phyloP scores from a whole-genome alignment of 2,888 invertebrate species.

The Therioaphis trifolii region DNA sequence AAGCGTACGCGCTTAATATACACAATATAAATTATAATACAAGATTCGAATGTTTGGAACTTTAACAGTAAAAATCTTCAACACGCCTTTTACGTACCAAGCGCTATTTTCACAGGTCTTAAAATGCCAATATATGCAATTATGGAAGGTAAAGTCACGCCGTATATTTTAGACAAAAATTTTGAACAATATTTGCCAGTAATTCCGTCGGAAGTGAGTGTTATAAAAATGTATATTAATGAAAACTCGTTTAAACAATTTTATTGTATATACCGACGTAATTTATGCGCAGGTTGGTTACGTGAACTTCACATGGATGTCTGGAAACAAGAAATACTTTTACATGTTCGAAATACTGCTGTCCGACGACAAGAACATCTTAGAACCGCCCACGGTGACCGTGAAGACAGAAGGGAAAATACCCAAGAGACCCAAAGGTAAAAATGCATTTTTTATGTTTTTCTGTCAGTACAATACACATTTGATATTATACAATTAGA shows the following conservation, averaged over 20 bases:
- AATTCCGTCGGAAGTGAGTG: constrained; percentile 87
- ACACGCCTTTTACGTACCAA: no score
- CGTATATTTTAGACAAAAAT: constrained; percentile 88
- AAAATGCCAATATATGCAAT: constrained; percentile 92
- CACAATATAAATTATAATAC: no score
- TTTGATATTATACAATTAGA: no score
- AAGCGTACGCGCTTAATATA: no score
- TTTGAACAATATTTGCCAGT: constrained; percentile 89
- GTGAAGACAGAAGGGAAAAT: constrained; percentile 87
- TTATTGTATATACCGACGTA: background rate
- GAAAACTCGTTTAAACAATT: background rate
- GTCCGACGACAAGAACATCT: constrained; percentile 84
- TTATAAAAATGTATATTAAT: background rate
- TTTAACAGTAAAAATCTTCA: no score
- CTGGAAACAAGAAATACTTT: constrained; percentile 82
- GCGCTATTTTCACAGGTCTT: constrained; percentile 73
- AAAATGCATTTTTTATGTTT: constrained; percentile 63
- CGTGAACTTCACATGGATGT: constrained; percentile 92
- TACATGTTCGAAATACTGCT: constrained; percentile 89
- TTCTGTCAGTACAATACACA: background rate
- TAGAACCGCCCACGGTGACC: constrained; percentile 88
- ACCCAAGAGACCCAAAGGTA: constrained; percentile 87
- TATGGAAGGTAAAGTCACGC: constrained; percentile 84
- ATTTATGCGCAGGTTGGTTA: constrained; percentile 72
- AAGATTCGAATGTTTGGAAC: no score